A percentile compares a stretch with the other conserved stretches of the same genome.
These are phyloP conservation scores for Leptinotarsa tumamoca DNA, from an alignment of 2,888 invertebrate genomes.

Conservation along the genomic window DNA sequence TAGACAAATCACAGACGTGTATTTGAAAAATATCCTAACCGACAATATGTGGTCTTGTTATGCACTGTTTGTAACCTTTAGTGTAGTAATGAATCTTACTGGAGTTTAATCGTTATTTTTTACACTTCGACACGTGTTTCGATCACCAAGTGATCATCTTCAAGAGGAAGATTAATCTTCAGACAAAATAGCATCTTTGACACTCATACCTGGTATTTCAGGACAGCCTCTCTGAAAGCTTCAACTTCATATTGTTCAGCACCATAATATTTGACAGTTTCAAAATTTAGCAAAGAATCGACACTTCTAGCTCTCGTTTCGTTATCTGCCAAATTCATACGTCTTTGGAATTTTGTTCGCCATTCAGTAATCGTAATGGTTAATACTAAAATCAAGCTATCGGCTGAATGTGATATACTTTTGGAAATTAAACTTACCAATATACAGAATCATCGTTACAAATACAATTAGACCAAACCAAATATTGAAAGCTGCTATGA, in stretches of 20 bases:
- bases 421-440: conserved; percentile 74
- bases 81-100: too few species aligned
- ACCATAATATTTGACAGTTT: conserved; percentile 98
- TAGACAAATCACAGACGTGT: too few species aligned
- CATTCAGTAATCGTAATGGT: conserved; percentile 96
- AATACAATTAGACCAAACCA: conserved; percentile 98
- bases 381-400: conserved; percentile 71
- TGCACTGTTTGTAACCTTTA: too few species aligned
- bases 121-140: too few species aligned
- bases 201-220: conserved; percentile 79
- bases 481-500: conserved; percentile 86
- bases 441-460: conserved; percentile 91
- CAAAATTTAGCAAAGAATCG: conserved; percentile 96
- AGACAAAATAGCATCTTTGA: conserved; percentile 2
- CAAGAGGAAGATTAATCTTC: too few species aligned
- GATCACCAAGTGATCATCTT: too few species aligned
- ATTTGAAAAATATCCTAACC: too few species aligned
- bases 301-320: conserved; percentile 91
- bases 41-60: too few species aligned
- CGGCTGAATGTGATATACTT: too few species aligned
- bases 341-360: conserved; percentile 94
- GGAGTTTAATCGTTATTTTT: too few species aligned
- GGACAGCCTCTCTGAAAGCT: conserved; percentile 85
- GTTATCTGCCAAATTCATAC: conserved; percentile 96
- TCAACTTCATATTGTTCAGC: conserved; percentile 93